phyloP scores from a whole-genome alignment of 2,797 vertebrate species.

The Pangasius krempfi region DNA sequence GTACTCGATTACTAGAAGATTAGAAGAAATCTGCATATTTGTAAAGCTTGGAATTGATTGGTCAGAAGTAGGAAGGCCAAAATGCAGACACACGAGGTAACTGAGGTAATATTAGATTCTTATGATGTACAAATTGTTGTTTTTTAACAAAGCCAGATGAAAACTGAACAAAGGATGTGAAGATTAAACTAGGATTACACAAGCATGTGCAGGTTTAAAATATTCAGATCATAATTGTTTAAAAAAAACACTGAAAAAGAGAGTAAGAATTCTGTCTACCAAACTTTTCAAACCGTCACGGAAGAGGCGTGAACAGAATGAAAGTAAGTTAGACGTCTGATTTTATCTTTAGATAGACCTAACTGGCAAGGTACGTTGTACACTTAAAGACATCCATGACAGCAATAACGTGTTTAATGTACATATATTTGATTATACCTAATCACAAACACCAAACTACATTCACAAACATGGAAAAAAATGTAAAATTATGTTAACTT shows the following conservation, averaged over 20 bases:
- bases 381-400: background rate
- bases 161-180: background rate
- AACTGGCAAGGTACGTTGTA: background rate
- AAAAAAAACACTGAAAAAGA: background rate
- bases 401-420: background rate
- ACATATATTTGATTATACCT: background rate
- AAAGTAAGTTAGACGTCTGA: background rate
- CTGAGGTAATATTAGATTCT: background rate
- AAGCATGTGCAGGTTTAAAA: background rate
- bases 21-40: conserved; percentile 23
- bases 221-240: background rate
- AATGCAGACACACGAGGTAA: background rate
- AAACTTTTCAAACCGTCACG: background rate
- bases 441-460: background rate
- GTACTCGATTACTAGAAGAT: background rate
- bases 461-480: background rate
- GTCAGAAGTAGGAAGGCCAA: conserved; percentile 1
- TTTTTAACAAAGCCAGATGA: background rate
- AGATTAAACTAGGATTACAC: background rate
- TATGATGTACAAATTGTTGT: background rate
- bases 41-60: background rate
- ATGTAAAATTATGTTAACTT: background rate
- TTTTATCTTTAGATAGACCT: too few relatives aligned
- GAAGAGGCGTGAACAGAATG: background rate
- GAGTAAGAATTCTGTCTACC: background rate